Conservation (phyloP, 2,797 vertebrate genomes). For the Gymnoscopelus braueri region DNA sequence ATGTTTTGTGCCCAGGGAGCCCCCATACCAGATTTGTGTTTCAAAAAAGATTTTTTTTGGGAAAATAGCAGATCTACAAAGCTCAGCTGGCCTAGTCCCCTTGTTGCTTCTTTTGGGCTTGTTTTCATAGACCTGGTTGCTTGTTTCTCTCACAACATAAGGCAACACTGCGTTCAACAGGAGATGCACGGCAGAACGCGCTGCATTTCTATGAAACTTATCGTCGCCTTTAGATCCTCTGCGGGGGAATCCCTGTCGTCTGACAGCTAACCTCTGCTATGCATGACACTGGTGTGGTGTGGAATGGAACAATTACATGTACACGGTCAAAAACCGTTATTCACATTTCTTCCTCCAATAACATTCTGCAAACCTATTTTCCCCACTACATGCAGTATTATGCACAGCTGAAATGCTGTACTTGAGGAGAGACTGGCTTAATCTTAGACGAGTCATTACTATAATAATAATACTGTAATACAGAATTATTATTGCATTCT, state of each 20-base stretch:
- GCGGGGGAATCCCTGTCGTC: constrained; percentile 78
- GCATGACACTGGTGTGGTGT: constrained; percentile 29
- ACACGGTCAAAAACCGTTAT: background rate
- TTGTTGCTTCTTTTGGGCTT: too few relatives aligned
- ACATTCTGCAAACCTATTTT: background rate
- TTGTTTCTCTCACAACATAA: background rate
- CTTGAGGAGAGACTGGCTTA: too few relatives aligned
- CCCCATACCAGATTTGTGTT: too few relatives aligned
- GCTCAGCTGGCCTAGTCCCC: too few relatives aligned
- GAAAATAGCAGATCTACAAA: too few relatives aligned
- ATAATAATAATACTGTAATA: too few relatives aligned
- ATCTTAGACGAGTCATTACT: too few relatives aligned
- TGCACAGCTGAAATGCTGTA: too few relatives aligned
- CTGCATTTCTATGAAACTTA: constrained; percentile 72
- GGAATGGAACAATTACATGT: constrained; percentile 67
- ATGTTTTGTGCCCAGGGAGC: too few relatives aligned
- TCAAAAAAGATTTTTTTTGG: too few relatives aligned
- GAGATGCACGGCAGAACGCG: constrained; percentile 40
- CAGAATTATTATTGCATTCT: constrained; percentile 3
- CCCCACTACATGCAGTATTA: too few relatives aligned
- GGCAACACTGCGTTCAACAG: constrained; percentile 35
- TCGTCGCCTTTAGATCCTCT: constrained; percentile 45
- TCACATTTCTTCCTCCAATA: background rate
- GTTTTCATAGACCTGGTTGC: too few relatives aligned
- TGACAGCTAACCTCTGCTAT: constrained; percentile 46